phyloP scores from a whole-genome alignment of 2,797 vertebrate genomes.

The Gadopsis marmoratus region DNA sequence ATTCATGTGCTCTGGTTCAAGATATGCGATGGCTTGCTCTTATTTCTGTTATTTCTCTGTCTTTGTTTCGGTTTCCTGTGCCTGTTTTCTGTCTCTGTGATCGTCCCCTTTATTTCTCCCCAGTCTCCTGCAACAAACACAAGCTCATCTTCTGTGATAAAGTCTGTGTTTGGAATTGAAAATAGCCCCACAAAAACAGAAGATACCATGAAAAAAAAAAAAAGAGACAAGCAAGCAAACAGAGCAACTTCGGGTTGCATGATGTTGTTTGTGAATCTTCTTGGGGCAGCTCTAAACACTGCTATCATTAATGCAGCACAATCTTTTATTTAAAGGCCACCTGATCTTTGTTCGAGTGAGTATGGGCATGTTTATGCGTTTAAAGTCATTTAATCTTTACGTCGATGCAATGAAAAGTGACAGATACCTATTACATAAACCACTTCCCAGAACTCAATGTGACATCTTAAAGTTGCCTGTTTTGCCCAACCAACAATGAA shows the following conservation, averaged over 20 bases:
- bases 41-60: conserved; percentile 9
- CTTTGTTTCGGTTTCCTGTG: conserved; percentile 23
- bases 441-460: background rate
- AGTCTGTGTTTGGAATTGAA: conserved; percentile 31
- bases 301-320: too few relatives aligned
- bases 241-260: background rate
- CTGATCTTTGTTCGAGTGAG: conserved; percentile 1
- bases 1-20: conserved; percentile 45
- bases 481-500: background rate
- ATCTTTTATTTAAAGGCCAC: too few relatives aligned
- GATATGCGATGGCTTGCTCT: background rate
- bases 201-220: background rate
- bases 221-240: background rate
- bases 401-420: background rate
- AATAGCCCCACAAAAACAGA: conserved; percentile 6
- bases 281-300: too few relatives aligned
- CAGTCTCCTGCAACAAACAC: conserved; percentile 49
- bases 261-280: too few relatives aligned
- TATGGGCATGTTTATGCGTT: background rate
- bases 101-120: conserved; percentile 4
- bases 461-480: background rate
- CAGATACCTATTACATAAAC: background rate
- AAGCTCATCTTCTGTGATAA: conserved; percentile 44
- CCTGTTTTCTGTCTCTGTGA: conserved; percentile 15
- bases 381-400: background rate